Percentiles rank a stretch among this genome's conserved stretches.
Evolutionary conservation across 2,797 vertebrate genomes (phyloP).

Genomic region (Diceros bicornis): DNA sequence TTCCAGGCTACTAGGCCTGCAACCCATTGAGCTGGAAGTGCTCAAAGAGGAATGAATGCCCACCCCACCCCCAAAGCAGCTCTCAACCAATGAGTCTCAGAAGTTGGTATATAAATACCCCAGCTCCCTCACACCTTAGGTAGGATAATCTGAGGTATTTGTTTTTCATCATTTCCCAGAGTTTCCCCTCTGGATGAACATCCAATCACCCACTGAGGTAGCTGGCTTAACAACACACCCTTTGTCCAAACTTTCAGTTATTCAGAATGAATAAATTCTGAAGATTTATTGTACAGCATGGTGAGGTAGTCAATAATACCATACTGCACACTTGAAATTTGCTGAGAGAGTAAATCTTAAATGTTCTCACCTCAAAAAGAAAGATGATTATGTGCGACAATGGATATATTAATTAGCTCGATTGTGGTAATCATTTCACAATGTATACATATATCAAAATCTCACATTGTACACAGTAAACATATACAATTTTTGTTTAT

Average conservation of each 20-base stretch:
- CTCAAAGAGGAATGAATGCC: neutral
- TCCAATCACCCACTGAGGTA: neutral
- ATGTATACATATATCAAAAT: neutral
- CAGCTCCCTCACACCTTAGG: neutral
- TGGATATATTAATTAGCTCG: neutral
- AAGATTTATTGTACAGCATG: neutral
- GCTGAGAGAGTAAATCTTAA: neutral
- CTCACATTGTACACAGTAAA: neutral
- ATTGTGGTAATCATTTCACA: neutral
- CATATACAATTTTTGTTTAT: neutral
- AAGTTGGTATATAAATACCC: neutral
- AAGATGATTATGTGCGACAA: neutral
- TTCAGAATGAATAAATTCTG: neutral
- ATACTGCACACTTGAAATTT: neutral
- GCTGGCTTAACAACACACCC: neutral
- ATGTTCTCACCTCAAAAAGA: neutral
- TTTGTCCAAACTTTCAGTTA: neutral
- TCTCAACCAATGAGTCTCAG: neutral
- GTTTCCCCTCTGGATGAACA: neutral
- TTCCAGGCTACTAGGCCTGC: neutral
- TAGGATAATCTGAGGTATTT: neutral
- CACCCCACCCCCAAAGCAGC: neutral
- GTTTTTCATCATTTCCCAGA: conserved; percentile 7
- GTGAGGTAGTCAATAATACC: neutral
- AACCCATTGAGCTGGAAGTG: neutral